These are phyloP conservation scores for Melanotaenia maccullochi DNA, from an alignment of 2,797 vertebrate genomes.

Conservation along the genomic window DNA sequence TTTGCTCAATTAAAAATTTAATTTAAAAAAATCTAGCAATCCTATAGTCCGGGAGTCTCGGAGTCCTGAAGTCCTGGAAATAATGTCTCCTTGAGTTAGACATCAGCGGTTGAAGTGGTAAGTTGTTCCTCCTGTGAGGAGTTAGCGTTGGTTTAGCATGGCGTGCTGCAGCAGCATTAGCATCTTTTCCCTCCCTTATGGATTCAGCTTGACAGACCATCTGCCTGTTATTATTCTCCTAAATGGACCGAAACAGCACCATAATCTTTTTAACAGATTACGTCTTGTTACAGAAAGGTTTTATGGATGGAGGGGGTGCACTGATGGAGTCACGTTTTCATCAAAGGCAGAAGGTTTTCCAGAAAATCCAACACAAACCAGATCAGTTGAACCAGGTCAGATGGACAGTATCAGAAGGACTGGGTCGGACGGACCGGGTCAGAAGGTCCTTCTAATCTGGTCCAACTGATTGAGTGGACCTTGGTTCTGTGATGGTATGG, in stretches of 20 bases:
- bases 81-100: no score
- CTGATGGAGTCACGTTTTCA: slow-evolving; percentile 34
- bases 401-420: no score
- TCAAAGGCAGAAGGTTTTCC: slow-evolving; percentile 31
- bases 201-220: slow-evolving; percentile 73
- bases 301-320: slow-evolving; percentile 32
- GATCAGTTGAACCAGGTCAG: no score
- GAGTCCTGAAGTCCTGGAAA: background rate
- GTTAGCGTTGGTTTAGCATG: slow-evolving; percentile 64
- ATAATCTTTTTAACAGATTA: slow-evolving; percentile 80
- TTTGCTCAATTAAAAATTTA: no score
- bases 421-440: no score
- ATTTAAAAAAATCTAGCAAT: no score
- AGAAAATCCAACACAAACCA: slow-evolving; percentile 29
- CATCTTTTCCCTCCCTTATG: slow-evolving; percentile 67
- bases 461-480: no score
- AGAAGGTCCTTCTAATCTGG: no score
- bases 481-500: no score
- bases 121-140: background rate
- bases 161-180: slow-evolving; percentile 72
- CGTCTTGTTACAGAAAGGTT: slow-evolving; percentile 47
- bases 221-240: slow-evolving; percentile 77
- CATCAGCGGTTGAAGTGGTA: no score
- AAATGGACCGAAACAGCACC: slow-evolving; percentile 69
- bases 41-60: no score